A percentile compares a stretch with the other conserved stretches of the same genome.
phyloP scores from a whole-genome alignment of 1,140 invertebrate genomes.

The Zaprionus africanus region DNA sequence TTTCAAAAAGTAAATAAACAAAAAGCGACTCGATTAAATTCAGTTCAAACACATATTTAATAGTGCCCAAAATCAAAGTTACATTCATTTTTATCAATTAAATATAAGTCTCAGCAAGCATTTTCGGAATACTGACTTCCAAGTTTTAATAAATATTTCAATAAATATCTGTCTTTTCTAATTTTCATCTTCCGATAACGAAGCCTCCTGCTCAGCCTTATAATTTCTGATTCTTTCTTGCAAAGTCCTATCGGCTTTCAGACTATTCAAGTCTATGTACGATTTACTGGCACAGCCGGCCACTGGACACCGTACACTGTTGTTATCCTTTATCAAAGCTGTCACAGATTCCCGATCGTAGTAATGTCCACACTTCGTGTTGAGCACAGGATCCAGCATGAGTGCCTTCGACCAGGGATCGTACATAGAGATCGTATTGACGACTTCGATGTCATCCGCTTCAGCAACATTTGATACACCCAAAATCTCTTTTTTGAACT shows the following conservation, averaged over 20 bases:
- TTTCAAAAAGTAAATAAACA: not conserved
- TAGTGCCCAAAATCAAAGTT: not conserved
- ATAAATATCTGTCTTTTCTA: not conserved
- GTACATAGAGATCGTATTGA: slow-evolving; percentile 36
- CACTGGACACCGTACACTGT: slow-evolving; percentile 44
- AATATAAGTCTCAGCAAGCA: not conserved
- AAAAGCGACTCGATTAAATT: not conserved
- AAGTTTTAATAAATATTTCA: not conserved
- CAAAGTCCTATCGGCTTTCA: slow-evolving; percentile 25
- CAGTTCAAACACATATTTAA: not conserved
- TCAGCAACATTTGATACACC: not conserved
- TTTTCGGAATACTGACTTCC: not conserved
- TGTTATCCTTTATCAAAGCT: slow-evolving; percentile 29
- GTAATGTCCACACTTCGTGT: slow-evolving; percentile 55
- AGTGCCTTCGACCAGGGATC: slow-evolving; percentile 61
- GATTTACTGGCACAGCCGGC: slow-evolving; percentile 45
- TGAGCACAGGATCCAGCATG: slow-evolving; percentile 52
- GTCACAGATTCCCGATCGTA: slow-evolving; percentile 54
- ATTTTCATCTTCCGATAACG: slow-evolving; percentile 13
- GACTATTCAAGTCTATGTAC: slow-evolving; percentile 34
- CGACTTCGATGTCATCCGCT: slow-evolving; percentile 11
- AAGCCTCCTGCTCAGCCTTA: not conserved
- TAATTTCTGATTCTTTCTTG: not conserved
- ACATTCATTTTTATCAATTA: not conserved
- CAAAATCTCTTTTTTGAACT: slow-evolving; percentile 26